Conservation (phyloP, 2,888 invertebrate species). For the Yponomeuta cagnagella region DNA sequence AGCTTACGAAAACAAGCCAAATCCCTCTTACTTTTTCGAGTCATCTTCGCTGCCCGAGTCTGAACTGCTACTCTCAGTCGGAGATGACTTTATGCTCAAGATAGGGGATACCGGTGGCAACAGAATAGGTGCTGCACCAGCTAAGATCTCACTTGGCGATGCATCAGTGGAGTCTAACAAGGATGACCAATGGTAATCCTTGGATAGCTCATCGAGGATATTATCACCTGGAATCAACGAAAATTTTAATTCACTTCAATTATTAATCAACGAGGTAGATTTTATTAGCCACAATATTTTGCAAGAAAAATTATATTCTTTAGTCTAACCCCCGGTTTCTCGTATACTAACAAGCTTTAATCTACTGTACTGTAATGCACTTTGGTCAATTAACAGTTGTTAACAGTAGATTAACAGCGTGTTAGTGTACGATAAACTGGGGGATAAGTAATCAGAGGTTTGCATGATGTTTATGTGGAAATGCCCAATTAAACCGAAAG, state of each 20-base stretch:
- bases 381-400: too few relatives aligned
- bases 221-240: conserved; percentile 47
- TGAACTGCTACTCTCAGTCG: conserved; percentile 55
- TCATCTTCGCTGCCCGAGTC: conserved; percentile 72
- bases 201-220: conserved; percentile 58
- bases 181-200: conserved; percentile 63
- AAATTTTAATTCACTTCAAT: neutral
- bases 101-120: conserved; percentile 58
- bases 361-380: too few relatives aligned
- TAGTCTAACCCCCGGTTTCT: too few relatives aligned
- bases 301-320: too few relatives aligned
- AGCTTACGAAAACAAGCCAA: too few relatives aligned
- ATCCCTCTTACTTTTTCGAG: conserved; percentile 48
- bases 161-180: conserved; percentile 62
- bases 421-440: too few relatives aligned
- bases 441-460: too few relatives aligned
- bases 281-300: too few relatives aligned
- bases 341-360: too few relatives aligned
- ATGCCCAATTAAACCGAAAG: neutral
- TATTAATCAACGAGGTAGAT: neutral
- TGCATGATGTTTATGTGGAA: neutral
- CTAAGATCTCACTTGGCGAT: conserved; percentile 67
- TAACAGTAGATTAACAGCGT: too few relatives aligned
- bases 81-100: conserved; percentile 54
- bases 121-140: conserved; percentile 59